Evolutionary conservation across 2,113 vertebrate genomes (phyloP).

Genomic region (Spermophilus dauricus): DNA sequence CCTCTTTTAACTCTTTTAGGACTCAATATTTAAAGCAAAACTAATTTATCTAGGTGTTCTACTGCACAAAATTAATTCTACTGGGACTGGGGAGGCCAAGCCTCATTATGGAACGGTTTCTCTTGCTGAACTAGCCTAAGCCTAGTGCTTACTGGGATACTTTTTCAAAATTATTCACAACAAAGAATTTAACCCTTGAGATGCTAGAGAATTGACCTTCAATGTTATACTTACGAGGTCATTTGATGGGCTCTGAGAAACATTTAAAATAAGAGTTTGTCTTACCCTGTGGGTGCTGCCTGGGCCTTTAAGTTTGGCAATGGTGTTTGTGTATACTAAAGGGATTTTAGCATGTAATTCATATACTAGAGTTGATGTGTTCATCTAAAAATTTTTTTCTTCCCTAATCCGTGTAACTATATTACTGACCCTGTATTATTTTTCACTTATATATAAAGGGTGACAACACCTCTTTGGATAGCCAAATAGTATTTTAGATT

Average conservation of each 20-base stretch:
- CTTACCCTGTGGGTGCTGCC: background rate
- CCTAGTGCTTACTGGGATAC: slow-evolving; percentile 71
- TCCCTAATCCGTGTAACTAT: background rate
- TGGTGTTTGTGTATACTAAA: background rate
- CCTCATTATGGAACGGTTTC: slow-evolving; percentile 75
- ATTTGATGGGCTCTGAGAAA: background rate
- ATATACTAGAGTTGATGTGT: background rate
- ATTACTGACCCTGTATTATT: background rate
- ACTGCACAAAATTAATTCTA: slow-evolving; percentile 87
- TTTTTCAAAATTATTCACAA: slow-evolving; percentile 76
- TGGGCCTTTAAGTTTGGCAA: slow-evolving; percentile 25
- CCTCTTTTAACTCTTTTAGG: slow-evolving; percentile 86
- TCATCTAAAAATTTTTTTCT: background rate
- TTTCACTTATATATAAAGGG: background rate
- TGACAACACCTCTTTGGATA: slow-evolving; percentile 21
- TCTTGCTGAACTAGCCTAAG: slow-evolving; percentile 76
- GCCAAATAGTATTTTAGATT: background rate
- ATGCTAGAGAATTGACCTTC: slow-evolving; percentile 37
- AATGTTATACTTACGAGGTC: slow-evolving; percentile 1
- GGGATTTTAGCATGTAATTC: slow-evolving; percentile 36
- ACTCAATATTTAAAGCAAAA: slow-evolving; percentile 89
- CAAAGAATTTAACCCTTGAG: slow-evolving; percentile 76
- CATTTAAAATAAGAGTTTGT: slow-evolving; percentile 8
- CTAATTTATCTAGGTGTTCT: slow-evolving; percentile 89
- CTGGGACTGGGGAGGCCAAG: slow-evolving; percentile 79